phyloP scores from a whole-genome alignment of 2,113 vertebrate species.

The Ardeotis arabs region DNA sequence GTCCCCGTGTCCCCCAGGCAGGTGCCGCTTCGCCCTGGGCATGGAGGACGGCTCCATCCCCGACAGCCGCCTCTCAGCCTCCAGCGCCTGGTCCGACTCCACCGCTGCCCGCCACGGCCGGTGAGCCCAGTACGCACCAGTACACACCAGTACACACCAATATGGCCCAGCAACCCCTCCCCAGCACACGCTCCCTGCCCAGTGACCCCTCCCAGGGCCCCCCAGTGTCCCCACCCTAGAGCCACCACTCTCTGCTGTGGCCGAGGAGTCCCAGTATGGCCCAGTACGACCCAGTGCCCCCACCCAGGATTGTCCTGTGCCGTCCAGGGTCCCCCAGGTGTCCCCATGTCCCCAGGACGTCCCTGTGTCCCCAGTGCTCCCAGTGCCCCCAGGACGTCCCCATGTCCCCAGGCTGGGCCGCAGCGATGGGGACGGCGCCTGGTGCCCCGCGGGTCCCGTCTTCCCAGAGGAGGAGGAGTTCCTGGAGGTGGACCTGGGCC shows the following conservation, averaged over 20 bases:
- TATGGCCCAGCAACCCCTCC: neutral
- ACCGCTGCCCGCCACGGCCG: constrained; percentile 92
- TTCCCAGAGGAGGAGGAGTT: constrained; percentile 87
- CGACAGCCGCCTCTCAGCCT: constrained; percentile 89
- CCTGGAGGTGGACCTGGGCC: constrained; percentile 87
- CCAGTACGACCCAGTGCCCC: neutral
- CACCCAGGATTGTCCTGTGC: neutral
- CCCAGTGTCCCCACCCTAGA: neutral
- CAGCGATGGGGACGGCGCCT: constrained; percentile 90
- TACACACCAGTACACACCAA: neutral
- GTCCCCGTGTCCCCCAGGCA: constrained; percentile 67
- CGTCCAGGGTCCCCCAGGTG: neutral
- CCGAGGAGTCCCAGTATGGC: neutral
- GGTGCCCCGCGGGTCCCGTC: constrained; percentile 89
- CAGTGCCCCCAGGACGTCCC: constrained; percentile 70
- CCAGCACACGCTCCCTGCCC: neutral
- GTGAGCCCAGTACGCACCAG: constrained; percentile 55
- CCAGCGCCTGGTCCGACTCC: constrained; percentile 93
- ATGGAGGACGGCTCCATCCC: constrained; percentile 92
- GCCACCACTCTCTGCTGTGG: neutral
- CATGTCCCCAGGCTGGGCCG: constrained; percentile 80
- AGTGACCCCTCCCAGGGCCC: too few relatives aligned
- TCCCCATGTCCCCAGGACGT: neutral
- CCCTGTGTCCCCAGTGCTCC: neutral
- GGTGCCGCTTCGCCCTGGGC: constrained; percentile 92